Evolutionary conservation across 2,113 vertebrate species (phyloP).

Genomic region (Melozone crissalis): DNA sequence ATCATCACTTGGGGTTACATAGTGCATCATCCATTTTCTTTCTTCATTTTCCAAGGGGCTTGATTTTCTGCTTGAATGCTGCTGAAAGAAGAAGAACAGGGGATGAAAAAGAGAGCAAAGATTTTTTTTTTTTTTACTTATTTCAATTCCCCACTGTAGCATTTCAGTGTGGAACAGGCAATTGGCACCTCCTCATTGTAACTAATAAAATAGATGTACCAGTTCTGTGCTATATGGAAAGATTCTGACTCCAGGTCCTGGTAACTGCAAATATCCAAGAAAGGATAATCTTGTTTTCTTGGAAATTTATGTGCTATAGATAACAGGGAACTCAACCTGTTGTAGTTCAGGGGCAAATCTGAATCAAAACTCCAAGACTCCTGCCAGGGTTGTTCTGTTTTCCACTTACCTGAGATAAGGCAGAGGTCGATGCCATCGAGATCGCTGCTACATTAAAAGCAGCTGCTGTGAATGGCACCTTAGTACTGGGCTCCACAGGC

Average conservation of each 20-base stretch:
- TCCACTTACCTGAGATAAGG: slow-evolving; percentile 50
- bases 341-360: background rate
- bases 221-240: background rate
- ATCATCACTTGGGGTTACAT: accelerated
- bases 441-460: background rate
- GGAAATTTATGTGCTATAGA: background rate
- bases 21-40: background rate
- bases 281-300: background rate
- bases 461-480: background rate
- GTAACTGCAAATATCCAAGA: background rate
- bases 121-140: background rate
- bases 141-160: background rate
- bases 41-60: background rate
- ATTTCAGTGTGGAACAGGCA: background rate
- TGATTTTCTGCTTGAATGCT: slow-evolving; percentile 6
- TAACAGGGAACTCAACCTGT: background rate
- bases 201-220: accelerated
- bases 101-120: background rate
- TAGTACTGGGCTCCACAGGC: background rate
- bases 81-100: background rate
- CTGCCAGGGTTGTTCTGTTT: background rate
- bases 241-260: background rate
- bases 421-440: slow-evolving; percentile 25
- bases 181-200: background rate
- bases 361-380: background rate